Evolutionary conservation across 2,797 vertebrate genomes (phyloP).

Genomic region (Heteromormyrus szaboi): DNA sequence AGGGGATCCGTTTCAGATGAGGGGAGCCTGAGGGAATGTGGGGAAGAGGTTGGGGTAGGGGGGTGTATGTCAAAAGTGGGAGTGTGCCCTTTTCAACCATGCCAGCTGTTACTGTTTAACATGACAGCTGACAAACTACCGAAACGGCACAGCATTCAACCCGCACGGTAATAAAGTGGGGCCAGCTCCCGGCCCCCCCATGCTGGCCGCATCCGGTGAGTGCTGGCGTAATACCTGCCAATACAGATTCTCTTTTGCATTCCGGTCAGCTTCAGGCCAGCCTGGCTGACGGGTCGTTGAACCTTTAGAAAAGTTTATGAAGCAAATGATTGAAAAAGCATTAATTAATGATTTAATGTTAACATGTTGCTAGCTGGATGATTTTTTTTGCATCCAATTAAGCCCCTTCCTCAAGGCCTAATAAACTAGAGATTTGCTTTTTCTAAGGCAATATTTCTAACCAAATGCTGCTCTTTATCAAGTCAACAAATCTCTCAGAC

Average conservation of each 20-base stretch:
- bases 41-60: not conserved
- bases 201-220: not conserved
- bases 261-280: not conserved
- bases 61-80: not conserved
- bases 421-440: not conserved
- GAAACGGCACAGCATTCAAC: conserved; percentile 13
- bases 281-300: not conserved
- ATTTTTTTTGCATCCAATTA: not conserved
- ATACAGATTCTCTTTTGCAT: not conserved
- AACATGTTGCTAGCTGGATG: not conserved
- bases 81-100: conserved; percentile 22
- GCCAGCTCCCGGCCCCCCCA: not conserved
- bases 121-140: conserved; percentile 27
- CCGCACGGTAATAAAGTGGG: not conserved
- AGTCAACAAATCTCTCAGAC: not conserved
- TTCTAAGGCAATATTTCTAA: not conserved
- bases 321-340: not conserved
- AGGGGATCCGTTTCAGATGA: not conserved
- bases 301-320: not conserved
- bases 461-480: conserved; percentile 1
- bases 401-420: not conserved
- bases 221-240: not conserved
- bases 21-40: not conserved
- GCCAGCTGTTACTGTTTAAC: conserved; percentile 19
- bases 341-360: conserved; percentile 9